Evolutionary conservation across 1,140 invertebrate species (phyloP), one percentile per base, ranked within the genome.

Genomic region (Vanessa atalanta): DNA sequence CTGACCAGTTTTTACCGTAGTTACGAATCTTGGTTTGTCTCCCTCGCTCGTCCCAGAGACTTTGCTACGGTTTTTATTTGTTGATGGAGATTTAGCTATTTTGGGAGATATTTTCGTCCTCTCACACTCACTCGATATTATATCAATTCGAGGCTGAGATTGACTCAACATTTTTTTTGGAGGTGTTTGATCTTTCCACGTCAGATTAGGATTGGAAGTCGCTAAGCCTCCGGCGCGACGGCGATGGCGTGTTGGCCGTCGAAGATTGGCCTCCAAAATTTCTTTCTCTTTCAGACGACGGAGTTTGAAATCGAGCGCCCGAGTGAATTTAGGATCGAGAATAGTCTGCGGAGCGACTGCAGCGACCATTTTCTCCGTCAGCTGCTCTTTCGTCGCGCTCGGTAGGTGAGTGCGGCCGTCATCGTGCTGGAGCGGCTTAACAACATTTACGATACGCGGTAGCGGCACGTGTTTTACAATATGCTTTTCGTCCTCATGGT

Each of bases 1-100:
- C 77, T 96, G 94, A 1, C 96, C 96, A 26, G 94, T 95, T 72
- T 95, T 96, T 8, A 97, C 96, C 0, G 96, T 97, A 0, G 96
- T 97, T 51, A 97, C 94, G 81, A 97, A 97, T 0, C 95, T 94
- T 8, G 94, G 94, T 48, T 83, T 83, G 4, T 85, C 84, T 2
- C 73, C 78, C 8, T 82, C 82, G 51, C 68, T 78, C 9, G 70
- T 69, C 8, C 72, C 78, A 31, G 76, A 81, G 2, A 78, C 60
- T 53, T 79, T 80, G 47, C 79, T 74, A 20, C 80, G 73, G 47
- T 65, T 81, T 60, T 78, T 82, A 3, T 70, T 82, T 6, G 70
- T 77, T 48, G 79, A 79, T 4, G 82, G 77, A 15, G 81, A 80
- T 60, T 83, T 82, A 13, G 82, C 82, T 75, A 76, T 77, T 48